These are phyloP conservation scores for Mythimna albipuncta DNA, from an alignment of 2,888 invertebrate species.

Conservation along the genomic window DNA sequence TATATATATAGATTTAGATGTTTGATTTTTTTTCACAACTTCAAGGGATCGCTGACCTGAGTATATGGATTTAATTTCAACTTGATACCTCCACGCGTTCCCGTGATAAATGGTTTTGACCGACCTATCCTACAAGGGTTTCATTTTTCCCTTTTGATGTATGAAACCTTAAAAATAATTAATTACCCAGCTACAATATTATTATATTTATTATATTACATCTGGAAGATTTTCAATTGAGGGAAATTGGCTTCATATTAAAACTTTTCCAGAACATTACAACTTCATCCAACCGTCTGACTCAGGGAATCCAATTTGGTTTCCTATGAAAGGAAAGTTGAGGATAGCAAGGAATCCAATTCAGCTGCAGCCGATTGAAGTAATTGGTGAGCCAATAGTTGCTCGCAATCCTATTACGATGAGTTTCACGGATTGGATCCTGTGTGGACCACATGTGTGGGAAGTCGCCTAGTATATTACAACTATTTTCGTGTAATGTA, in stretches of 20 bases:
- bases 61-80: too few relatives aligned
- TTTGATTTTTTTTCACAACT: too few relatives aligned
- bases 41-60: too few relatives aligned
- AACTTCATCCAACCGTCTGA: neutral
- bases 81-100: too few relatives aligned
- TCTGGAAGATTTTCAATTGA: conserved; percentile 4
- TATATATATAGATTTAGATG: too few relatives aligned
- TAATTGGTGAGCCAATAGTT: conserved; percentile 6
- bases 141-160: too few relatives aligned
- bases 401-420: conserved; percentile 2
- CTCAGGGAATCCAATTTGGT: conserved; percentile 26
- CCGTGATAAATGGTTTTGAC: too few relatives aligned
- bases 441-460: neutral
- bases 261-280: conserved; percentile 1
- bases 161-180: too few relatives aligned
- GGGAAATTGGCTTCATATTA: neutral
- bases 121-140: too few relatives aligned
- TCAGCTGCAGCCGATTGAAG: conserved; percentile 10
- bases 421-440: neutral
- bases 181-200: too few relatives aligned
- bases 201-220: too few relatives aligned
- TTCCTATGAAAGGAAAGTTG: neutral
- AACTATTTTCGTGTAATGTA: too few relatives aligned
- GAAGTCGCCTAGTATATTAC: neutral
- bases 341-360: conserved; percentile 22